Evolutionary conservation across 2,113 vertebrate genomes (phyloP).

Genomic region (Calyptomena viridis): DNA sequence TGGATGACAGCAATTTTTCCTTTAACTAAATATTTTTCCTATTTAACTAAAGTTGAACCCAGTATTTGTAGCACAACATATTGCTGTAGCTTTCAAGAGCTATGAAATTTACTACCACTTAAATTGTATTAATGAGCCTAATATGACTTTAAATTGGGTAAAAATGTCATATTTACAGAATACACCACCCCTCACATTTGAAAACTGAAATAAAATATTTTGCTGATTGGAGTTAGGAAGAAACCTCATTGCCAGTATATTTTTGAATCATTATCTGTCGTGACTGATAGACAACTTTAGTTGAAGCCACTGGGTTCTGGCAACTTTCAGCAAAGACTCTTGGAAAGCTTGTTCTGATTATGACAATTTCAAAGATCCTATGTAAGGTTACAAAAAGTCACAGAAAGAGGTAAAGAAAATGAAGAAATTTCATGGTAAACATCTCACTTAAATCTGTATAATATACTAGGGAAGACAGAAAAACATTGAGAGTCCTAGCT

Average conservation of each 20-base stretch:
- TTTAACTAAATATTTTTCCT: background rate
- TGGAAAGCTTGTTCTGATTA: background rate
- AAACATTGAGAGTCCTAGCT: background rate
- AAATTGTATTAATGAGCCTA: background rate
- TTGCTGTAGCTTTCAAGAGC: background rate
- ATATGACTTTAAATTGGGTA: background rate
- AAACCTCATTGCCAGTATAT: background rate
- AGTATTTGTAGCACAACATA: background rate
- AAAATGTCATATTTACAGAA: background rate
- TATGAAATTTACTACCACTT: background rate
- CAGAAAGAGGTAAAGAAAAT: background rate
- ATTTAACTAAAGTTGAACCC: background rate
- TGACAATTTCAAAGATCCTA: background rate
- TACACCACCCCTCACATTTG: background rate
- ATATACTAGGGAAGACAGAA: background rate
- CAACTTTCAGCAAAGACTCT: background rate
- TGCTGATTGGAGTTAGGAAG: background rate
- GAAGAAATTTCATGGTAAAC: background rate
- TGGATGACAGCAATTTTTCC: background rate
- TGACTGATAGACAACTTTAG: background rate
- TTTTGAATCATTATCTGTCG: background rate
- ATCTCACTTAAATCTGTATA: background rate
- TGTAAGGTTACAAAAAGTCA: background rate
- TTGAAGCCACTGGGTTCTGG: background rate
- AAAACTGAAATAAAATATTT: background rate